phyloP scores from a whole-genome alignment of 2,888 invertebrate species.

The Philereme vetulata region DNA sequence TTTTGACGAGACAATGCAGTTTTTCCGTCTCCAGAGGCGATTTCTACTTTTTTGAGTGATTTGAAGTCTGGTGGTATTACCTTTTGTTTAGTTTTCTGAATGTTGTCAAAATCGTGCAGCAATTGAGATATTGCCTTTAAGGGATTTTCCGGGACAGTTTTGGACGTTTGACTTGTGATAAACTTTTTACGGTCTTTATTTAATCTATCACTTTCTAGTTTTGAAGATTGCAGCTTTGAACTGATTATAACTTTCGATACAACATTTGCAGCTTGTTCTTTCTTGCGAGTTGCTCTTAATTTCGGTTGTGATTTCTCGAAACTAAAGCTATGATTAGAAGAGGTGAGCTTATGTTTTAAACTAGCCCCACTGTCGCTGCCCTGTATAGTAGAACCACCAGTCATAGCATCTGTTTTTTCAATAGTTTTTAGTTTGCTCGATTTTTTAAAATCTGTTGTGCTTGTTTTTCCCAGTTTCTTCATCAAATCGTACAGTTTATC shows the following conservation, averaged over 20 bases:
- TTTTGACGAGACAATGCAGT: constrained; percentile 39
- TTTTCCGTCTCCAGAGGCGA: constrained; percentile 43
- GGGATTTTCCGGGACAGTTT: constrained; percentile 56
- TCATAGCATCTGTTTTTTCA: constrained; percentile 33
- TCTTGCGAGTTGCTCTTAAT: constrained; percentile 33
- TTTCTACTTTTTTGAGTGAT: constrained; percentile 50
- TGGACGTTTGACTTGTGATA: constrained; percentile 38
- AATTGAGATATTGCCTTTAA: constrained; percentile 73
- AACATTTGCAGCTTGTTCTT: constrained; percentile 40
- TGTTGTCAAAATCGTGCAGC: constrained; percentile 67
- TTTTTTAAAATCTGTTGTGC: constrained; percentile 37
- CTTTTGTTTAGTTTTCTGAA: constrained; percentile 61
- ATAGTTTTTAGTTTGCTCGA: constrained; percentile 37
- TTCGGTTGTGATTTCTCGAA: constrained; percentile 50
- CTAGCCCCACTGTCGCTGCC: constrained; percentile 68
- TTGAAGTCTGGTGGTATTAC: constrained; percentile 45
- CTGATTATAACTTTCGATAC: constrained; percentile 68
- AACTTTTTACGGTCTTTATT: constrained; percentile 51
- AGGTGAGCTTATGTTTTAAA: constrained; percentile 58
- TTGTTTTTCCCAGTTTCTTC: constrained; percentile 53
- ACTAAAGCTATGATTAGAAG: constrained; percentile 60
- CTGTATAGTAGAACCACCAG: constrained; percentile 46
- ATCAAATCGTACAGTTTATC: constrained; percentile 72
- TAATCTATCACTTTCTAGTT: constrained; percentile 47
- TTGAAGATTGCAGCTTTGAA: constrained; percentile 52